Percentiles rank a stretch among this genome's conserved stretches.
These are phyloP conservation scores for Brachyopa scutellaris DNA, from an alignment of 2,888 invertebrate genomes.

Conservation along the genomic window DNA sequence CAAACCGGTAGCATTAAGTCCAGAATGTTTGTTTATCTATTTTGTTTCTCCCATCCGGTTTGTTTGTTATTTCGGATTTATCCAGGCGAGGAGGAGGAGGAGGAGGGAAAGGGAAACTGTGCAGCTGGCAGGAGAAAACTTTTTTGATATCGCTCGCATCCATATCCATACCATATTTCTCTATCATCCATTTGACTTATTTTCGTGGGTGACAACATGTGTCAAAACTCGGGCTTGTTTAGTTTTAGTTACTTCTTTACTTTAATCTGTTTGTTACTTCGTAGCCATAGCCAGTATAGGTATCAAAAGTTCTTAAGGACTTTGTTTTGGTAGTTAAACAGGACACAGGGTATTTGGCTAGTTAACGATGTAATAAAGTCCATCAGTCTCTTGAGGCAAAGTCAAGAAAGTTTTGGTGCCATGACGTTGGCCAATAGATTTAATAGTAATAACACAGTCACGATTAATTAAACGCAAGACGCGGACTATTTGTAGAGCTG, in stretches of 20 bases:
- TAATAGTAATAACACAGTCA: too few species aligned
- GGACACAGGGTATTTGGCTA: conserved; percentile 19
- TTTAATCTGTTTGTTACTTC: conserved; percentile 27
- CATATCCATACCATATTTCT: background rate
- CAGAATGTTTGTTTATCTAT: conserved; percentile 1
- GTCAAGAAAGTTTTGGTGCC: too few species aligned
- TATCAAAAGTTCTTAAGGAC: conserved; percentile 25
- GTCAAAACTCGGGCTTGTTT: conserved; percentile 23
- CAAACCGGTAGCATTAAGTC: background rate
- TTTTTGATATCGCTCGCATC: conserved; percentile 21
- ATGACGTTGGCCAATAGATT: too few species aligned
- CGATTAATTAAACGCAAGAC: too few species aligned
- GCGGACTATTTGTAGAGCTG: too few species aligned
- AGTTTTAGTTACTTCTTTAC: conserved; percentile 22
- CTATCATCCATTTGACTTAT: conserved; percentile 13
- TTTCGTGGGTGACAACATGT: conserved; percentile 32
- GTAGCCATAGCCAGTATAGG: conserved; percentile 5
- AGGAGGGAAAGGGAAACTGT: background rate
- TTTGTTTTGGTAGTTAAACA: conserved; percentile 41
- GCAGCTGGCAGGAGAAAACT: conserved; percentile 9
- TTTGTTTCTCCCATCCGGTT: background rate
- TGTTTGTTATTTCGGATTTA: background rate
- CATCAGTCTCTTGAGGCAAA: background rate
- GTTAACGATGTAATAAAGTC: conserved; percentile 35
- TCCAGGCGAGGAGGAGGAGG: background rate